Base-by-base conservation (phyloP, 2,888 invertebrate genomes). In the Cosmia trapezina region DNA sequence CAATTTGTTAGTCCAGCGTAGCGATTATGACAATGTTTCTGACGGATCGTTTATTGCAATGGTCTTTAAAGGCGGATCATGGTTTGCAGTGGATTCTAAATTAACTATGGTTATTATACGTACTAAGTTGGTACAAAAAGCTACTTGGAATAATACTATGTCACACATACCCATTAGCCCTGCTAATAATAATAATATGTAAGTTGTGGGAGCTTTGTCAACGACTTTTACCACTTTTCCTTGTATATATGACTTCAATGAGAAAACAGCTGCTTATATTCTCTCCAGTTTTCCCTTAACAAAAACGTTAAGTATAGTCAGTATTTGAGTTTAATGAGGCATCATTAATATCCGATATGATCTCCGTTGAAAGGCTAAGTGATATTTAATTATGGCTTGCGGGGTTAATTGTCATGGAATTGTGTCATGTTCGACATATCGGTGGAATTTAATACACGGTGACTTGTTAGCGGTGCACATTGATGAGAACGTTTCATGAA, bases 321-420 rank as follows among this genome's bases (percentile, higher is more conserved):
- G 77, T 59, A 53, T 81, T 81, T 77, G 61, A 74, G 53, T 80
- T 57, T 66, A 80, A 77, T 77, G 74, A 80, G 47, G 47, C 57
- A 70, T 75, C 73, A 76, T 85, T 80, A 71, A 85, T 77, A 70
- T 76, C 56, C 45, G 83, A 84, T 85, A 85, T 71, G 68, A 85
- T 81, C 81, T 76, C 53, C 19, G 70, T 66, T 63, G 60, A 80
- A 78, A 83, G 75, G 65, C 81, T 85, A 85, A 84, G 76, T 80
- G 85, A 83, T 84, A 85, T 81, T 83, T 76, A 83, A 83, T 64
- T 76, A 66, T 63, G 49, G 74, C 80, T 77, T 41, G 71, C 62
- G 70, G 84, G 62, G 81, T 76, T 76, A 73, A 79, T 79, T 83
- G 67, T 67, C 28, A 71, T 43, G 69, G 69, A 79, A 83, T 83